A percentile compares a stretch with the other conserved stretches of the same genome.
Evolutionary conservation across 1,140 invertebrate species (phyloP).

Genomic region (Pseudomyrmex gracilis): DNA sequence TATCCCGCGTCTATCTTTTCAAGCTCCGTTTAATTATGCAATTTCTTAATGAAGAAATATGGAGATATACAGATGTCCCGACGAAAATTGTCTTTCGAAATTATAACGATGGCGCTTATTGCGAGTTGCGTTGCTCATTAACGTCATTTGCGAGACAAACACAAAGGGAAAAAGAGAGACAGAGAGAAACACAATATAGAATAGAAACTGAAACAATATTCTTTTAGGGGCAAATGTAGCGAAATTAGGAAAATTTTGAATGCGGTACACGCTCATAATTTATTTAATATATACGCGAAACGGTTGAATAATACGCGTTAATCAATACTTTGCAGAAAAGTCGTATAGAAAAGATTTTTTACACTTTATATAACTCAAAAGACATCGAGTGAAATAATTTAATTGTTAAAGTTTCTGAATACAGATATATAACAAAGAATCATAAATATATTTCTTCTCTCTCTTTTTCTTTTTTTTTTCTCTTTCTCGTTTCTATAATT

Average conservation of each 20-base stretch:
- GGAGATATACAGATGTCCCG: conserved; percentile 21
- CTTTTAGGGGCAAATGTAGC: background rate
- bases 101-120: conserved; percentile 37
- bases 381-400: no score
- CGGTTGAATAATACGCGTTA: background rate
- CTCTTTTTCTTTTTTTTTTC: no score
- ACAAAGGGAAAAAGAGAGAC: conserved; percentile 14
- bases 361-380: no score
- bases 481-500: no score
- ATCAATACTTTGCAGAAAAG: no score
- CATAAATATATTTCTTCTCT: no score
- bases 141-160: conserved; percentile 19
- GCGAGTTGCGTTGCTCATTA: conserved; percentile 21
- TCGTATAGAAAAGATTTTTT: no score
- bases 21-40: conserved; percentile 35
- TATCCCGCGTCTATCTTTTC: background rate
- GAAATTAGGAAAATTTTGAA: background rate
- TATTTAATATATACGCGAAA: background rate
- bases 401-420: no score
- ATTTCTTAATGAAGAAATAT: conserved; percentile 30
- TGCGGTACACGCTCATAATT: background rate
- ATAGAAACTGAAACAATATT: conserved; percentile 22
- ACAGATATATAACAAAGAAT: no score
- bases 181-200: background rate
- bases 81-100: conserved; percentile 34